phyloP scores from a whole-genome alignment of 2,113 vertebrate species.

The Centropristis striata region DNA sequence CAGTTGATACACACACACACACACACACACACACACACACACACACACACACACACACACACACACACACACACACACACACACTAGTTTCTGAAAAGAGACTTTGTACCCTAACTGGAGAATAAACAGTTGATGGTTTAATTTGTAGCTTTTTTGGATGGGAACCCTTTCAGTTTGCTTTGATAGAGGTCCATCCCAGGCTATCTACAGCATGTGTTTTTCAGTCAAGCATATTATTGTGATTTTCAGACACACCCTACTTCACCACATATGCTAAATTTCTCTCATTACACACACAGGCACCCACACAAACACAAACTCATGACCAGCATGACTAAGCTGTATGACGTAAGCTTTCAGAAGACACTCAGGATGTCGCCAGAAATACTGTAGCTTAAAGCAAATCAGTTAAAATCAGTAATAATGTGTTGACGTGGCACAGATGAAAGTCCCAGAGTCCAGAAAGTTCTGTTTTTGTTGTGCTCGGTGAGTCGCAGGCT shows the following conservation, averaged over 20 bases:
- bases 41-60: background rate
- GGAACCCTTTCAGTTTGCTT: conserved; percentile 22
- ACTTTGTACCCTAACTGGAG: conserved; percentile 77
- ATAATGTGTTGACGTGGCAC: conserved; percentile 24
- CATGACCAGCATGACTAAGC: conserved; percentile 70
- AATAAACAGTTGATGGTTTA: conserved; percentile 70
- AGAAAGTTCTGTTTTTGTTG: conserved; percentile 53
- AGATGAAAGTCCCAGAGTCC: conserved; percentile 11
- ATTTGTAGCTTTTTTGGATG: conserved; percentile 51
- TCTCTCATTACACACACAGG: conserved; percentile 18
- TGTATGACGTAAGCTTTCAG: conserved; percentile 49
- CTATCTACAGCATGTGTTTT: conserved; percentile 4
- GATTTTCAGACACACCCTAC: conserved; percentile 3
- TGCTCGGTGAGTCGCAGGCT: conserved; percentile 29
- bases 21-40: background rate
- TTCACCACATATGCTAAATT: background rate
- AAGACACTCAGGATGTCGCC: conserved; percentile 7
- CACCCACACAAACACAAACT: conserved; percentile 31
- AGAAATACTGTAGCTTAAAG: conserved; percentile 36
- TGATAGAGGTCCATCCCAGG: background rate
- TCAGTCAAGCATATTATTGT: background rate
- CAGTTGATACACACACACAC: background rate
- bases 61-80: background rate
- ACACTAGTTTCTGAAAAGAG: conserved; percentile 44
- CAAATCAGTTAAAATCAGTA: conserved; percentile 17